Conservation (phyloP, 2,113 vertebrate genomes). For the Sylvia atricapilla region DNA sequence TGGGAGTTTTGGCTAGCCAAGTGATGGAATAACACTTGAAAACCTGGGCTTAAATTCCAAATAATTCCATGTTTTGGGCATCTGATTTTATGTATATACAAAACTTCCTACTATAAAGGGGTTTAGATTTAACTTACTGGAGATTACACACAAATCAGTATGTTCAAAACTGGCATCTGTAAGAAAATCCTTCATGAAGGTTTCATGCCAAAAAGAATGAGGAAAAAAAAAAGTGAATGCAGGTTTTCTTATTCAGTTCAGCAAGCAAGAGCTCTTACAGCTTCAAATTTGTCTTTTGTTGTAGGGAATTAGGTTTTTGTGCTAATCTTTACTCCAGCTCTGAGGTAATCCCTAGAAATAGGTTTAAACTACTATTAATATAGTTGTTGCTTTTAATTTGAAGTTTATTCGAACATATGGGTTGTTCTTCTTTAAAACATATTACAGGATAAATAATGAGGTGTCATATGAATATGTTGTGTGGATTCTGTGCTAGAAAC, state of each 20-base stretch:
- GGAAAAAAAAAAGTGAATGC: background rate
- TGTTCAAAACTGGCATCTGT: background rate
- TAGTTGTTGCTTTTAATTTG: background rate
- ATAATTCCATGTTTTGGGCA: background rate
- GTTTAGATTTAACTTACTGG: background rate
- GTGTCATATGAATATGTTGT: background rate
- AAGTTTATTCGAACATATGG: background rate
- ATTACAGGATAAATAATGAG: background rate
- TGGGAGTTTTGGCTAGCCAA: background rate
- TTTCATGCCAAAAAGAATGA: background rate
- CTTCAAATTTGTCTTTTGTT: background rate
- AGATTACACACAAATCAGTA: background rate
- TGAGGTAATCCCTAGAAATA: background rate
- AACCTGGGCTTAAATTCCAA: background rate
- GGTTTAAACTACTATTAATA: background rate
- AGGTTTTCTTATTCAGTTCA: background rate
- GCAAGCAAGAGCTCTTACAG: background rate
- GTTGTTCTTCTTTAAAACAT: background rate
- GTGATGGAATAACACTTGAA: background rate
- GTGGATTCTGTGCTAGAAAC: background rate
- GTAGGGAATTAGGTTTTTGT: conserved; percentile 7
- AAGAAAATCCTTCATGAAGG: background rate
- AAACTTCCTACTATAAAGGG: background rate
- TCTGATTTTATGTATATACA: background rate
- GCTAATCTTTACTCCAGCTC: background rate